These are phyloP conservation scores for Pterocles gutturalis DNA, from an alignment of 2,113 vertebrate genomes.

Conservation along the genomic window DNA sequence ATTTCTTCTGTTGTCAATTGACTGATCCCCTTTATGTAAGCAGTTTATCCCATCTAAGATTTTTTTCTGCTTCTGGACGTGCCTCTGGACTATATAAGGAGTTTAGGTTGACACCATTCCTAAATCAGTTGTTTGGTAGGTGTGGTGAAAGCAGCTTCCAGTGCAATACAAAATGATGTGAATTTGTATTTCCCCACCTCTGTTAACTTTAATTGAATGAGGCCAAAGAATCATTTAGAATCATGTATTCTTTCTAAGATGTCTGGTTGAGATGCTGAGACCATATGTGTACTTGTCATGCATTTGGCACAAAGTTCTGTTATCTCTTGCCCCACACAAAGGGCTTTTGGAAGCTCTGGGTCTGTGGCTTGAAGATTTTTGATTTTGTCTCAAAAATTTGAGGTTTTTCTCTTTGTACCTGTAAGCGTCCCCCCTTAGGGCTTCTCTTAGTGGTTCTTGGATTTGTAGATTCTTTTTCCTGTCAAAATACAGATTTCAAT, in stretches of 20 bases:
- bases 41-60: slow-evolving; percentile 7
- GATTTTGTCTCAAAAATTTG: background rate
- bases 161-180: background rate
- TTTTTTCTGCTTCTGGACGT: background rate
- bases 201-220: background rate
- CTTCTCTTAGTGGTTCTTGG: background rate
- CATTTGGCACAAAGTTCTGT: background rate
- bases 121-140: background rate
- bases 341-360: background rate
- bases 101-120: background rate
- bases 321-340: background rate
- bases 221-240: background rate
- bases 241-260: background rate
- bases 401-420: background rate
- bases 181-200: background rate
- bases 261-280: background rate
- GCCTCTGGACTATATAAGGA: background rate
- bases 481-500: background rate
- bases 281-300: background rate
- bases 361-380: background rate
- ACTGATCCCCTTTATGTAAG: background rate
- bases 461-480: background rate
- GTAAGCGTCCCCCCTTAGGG: background rate
- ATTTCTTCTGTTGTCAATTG: background rate
- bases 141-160: background rate